phyloP scores from a whole-genome alignment of 2,888 invertebrate genomes.

The Cetonia aurata region DNA sequence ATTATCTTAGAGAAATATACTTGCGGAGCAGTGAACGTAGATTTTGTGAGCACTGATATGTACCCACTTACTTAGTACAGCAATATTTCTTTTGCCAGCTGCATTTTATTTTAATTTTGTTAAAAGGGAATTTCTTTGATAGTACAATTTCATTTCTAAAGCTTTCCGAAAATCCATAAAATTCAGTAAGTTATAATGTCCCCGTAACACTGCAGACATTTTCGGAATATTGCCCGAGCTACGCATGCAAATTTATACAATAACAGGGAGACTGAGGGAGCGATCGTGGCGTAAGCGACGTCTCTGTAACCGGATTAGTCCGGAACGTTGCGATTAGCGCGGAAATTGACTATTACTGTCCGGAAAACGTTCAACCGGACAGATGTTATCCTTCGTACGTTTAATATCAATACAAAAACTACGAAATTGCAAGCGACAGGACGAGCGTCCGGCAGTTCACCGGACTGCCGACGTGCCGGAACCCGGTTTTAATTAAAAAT shows the following conservation, averaged over 20 bases:
- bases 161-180: constrained; percentile 30
- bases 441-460: constrained; percentile 3
- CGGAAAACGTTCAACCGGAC: constrained; percentile 57
- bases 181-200: constrained; percentile 32
- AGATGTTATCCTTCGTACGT: constrained; percentile 55
- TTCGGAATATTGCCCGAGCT: constrained; percentile 35
- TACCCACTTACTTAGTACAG: too few species aligned
- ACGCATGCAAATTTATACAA: constrained; percentile 60
- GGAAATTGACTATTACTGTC: constrained; percentile 63
- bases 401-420: constrained; percentile 42
- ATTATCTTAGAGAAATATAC: too few species aligned
- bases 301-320: constrained; percentile 58
- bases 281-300: constrained; percentile 17
- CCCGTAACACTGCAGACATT: constrained; percentile 18
- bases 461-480: constrained; percentile 15
- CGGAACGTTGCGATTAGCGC: constrained; percentile 59
- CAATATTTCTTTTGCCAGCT: neutral
- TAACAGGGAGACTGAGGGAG: constrained; percentile 55
- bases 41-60: too few species aligned
- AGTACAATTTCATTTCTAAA: neutral
- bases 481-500: constrained; percentile 43
- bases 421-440: constrained; percentile 29
- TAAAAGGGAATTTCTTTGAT: too few species aligned
- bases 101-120: constrained; percentile 3
- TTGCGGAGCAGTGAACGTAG: too few species aligned